Evolutionary conservation across 2,797 vertebrate genomes (phyloP), one percentile per base, ranked within the genome.

Genomic region (Acrossocheilus fasciatus): DNA sequence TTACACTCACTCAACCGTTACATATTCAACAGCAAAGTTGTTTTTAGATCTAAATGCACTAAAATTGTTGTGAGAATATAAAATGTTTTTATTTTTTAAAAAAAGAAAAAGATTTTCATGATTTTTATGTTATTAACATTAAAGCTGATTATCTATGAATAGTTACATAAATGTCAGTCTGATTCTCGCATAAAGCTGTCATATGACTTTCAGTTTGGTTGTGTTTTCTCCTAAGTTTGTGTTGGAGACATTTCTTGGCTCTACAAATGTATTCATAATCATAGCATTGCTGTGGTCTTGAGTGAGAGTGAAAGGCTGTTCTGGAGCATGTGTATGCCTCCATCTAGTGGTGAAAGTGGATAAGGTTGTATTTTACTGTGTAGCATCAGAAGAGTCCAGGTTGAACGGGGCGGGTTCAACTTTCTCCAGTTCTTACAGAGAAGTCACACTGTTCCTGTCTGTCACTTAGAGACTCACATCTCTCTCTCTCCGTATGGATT

Each of bases 401-500:
- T 52, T 59, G 59, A 14, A 14, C 9, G 10, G 59, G 62, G 64
- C 6, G 36, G 36, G 34, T 20, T 52, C 14, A 80, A 62, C 26
- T 59, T 45, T 34, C 10, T 80, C 50, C 36, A 72, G 50, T 80
- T 80, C n/a, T 72, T 18, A 12, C 74, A 45, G 36, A 15, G 43
- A 5, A 79, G 18, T 70, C 66, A 26, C 43, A 76, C 43, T 15
- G 47, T 62, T 89, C 76, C 26, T 77, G 47, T 77, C 79, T 86
- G 66, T 75, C 84, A 30, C 80, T 87, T 39, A 84, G 80, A 83
- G 39, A 76, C 41, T 57, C 68, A 26, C 68, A 87, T 81, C 41
- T 81, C 39, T 73, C 30, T 30, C 30, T 30, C 15, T 68, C 74
- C 72, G 2, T 54, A 92, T 92, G 89, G 79, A 90, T 87, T 85